phyloP scores from a whole-genome alignment of 2,113 vertebrate species.

The Calcarius ornatus region DNA sequence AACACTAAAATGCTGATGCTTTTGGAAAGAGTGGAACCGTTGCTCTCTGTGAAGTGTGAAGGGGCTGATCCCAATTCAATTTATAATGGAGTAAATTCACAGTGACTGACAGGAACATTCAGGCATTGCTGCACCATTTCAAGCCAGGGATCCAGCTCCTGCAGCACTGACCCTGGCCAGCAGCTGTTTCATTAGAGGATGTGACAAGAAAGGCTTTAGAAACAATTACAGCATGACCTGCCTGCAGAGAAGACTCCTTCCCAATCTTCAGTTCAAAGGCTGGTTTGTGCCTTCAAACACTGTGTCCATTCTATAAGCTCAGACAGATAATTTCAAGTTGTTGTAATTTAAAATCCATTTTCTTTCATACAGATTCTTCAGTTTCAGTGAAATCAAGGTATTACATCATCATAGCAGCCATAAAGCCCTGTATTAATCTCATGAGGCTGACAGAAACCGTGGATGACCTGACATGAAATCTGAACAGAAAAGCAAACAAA shows the following conservation, averaged over 20 bases:
- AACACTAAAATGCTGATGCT: background rate
- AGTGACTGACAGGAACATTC: background rate
- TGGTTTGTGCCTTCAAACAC: background rate
- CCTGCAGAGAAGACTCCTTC: background rate
- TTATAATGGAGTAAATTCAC: background rate
- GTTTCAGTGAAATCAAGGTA: background rate
- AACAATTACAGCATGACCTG: background rate
- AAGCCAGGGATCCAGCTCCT: background rate
- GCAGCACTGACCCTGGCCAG: background rate
- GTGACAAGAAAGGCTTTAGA: background rate
- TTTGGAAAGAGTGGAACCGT: background rate
- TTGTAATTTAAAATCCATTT: background rate
- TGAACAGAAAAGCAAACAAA: constrained; percentile 17
- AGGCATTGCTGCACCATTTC: background rate
- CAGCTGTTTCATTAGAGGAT: background rate
- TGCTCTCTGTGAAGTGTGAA: background rate
- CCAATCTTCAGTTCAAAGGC: background rate
- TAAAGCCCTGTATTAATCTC: background rate
- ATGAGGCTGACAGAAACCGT: background rate
- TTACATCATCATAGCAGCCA: background rate
- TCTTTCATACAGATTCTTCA: background rate
- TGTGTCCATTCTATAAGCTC: background rate
- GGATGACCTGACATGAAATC: background rate
- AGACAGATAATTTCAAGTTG: background rate
- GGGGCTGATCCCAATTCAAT: background rate